Evolutionary conservation across 92 coral and sea anemone genomes (phyloP).

Genomic region (Virgularia gustaviana): DNA sequence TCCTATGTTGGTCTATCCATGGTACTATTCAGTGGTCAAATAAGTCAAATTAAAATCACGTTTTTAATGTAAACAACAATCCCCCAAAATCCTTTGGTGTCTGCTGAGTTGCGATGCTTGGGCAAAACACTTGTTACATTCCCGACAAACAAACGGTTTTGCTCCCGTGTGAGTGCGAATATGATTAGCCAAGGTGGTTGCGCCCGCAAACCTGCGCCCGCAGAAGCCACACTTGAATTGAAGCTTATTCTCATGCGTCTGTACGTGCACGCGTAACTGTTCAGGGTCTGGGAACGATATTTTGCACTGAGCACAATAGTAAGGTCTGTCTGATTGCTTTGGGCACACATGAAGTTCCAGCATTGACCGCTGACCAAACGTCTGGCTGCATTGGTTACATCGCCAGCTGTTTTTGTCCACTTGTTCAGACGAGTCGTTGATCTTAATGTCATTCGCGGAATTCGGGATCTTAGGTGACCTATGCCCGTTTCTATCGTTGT

Average conservation of each 20-base stretch:
- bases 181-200: slow-evolving; percentile 93
- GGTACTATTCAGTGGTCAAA: too few relatives aligned
- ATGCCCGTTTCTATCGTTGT: background rate
- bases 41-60: background rate
- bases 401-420: too few relatives aligned
- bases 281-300: slow-evolving; percentile 78
- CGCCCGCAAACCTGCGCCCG: slow-evolving; percentile 95
- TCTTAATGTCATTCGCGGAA: background rate
- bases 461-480: slow-evolving; percentile 16
- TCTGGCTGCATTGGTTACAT: slow-evolving; percentile 86
- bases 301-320: slow-evolving; percentile 86
- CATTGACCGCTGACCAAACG: slow-evolving; percentile 86
- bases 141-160: slow-evolving; percentile 77
- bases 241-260: slow-evolving; percentile 82
- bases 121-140: slow-evolving; percentile 81
- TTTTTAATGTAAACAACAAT: slow-evolving; percentile 43
- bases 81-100: slow-evolving; percentile 82
- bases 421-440: too few relatives aligned
- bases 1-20: too few relatives aligned
- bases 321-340: slow-evolving; percentile 74
- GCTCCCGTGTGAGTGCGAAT: slow-evolving; percentile 98
- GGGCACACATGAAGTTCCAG: slow-evolving; percentile 88
- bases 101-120: slow-evolving; percentile 96
- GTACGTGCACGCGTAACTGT: slow-evolving; percentile 92
- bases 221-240: slow-evolving; percentile 98